Base-by-base conservation (phyloP, 2,888 invertebrate species). In the Aradus depressus region DNA sequence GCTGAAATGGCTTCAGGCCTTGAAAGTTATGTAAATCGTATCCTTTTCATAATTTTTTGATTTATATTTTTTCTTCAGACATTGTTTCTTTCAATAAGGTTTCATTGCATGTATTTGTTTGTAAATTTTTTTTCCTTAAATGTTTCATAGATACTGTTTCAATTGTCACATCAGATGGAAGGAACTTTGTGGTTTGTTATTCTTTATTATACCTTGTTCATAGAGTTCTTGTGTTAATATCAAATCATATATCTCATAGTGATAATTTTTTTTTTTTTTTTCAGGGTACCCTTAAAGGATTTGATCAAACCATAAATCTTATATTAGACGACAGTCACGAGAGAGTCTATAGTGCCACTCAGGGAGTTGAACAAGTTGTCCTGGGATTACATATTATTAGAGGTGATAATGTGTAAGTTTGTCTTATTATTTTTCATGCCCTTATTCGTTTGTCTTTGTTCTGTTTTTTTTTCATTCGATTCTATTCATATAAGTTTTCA, bases 261-360 rank as follows among this genome's bases (percentile, higher is more conserved):
- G 10, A 37, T n/a, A 44, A 19, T 18, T 10, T 28, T 43, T 43
- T 38, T 48, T 39, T 35, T 44, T 23, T 45, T 28, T 70, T 70
- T 55, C 61, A 84, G 84, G 98, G 98, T 39, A 91, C 92, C 0
- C 69, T 99, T 56, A 96, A 96, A 69, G 98, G 98, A 25, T 98
- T 95, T 70, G 98, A 98, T 70, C 98, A 98, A 71, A 92, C 96
- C n/a, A 92, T 97, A 60, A 98, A 99, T 67, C 76, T 99, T 59
- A 95, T 98, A 62, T 72, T 98, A 58, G 96, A 97, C 65, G 97
- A 98, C 69, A 93, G 95, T 28, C 95, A 96, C 65, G 98, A 99
- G 69, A 75, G 98, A 63, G 95, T 98, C n/a, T 98, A 91, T 70
- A 95, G 92, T 43, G 81, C 85, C 8, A 80, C 84, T 1, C 78